These are phyloP conservation scores for Microtus pennsylvanicus DNA, from an alignment of 2,113 vertebrate genomes.

Conservation along the genomic window DNA sequence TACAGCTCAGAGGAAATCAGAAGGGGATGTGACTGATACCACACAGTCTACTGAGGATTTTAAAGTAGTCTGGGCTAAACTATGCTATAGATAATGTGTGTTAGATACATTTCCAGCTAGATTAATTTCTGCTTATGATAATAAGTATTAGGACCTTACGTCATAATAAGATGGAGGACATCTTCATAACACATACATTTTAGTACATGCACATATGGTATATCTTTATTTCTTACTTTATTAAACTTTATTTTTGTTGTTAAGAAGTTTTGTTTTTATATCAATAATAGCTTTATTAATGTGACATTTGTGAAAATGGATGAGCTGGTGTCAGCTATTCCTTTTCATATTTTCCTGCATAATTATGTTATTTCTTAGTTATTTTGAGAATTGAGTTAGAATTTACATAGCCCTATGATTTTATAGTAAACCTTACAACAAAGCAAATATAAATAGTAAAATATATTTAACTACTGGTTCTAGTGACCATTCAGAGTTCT, in stretches of 20 bases:
- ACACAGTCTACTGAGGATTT: not conserved
- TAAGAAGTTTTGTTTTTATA: not conserved
- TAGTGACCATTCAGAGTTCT: not conserved
- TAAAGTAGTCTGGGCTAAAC: not conserved
- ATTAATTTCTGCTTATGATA: not conserved
- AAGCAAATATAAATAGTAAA: not conserved
- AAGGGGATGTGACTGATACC: not conserved
- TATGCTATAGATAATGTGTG: not conserved
- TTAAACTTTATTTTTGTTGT: not conserved
- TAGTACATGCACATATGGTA: not conserved
- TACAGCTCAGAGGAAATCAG: not conserved
- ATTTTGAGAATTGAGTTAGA: not conserved
- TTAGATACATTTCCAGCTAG: not conserved
- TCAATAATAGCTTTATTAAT: no score
- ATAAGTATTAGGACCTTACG: not conserved
- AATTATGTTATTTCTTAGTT: not conserved
- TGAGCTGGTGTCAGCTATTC: no score
- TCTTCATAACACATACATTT: not conserved
- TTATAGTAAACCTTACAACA: not conserved
- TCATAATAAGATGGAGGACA: not conserved
- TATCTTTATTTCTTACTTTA: not conserved
- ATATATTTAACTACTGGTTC: not conserved
- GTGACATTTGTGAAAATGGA: not conserved
- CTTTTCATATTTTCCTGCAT: not conserved
- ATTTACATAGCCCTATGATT: not conserved